Percentiles rank a stretch among this genome's conserved stretches.
Conservation (phyloP, 2,797 vertebrate species). For the Dallia pectoralis region DNA sequence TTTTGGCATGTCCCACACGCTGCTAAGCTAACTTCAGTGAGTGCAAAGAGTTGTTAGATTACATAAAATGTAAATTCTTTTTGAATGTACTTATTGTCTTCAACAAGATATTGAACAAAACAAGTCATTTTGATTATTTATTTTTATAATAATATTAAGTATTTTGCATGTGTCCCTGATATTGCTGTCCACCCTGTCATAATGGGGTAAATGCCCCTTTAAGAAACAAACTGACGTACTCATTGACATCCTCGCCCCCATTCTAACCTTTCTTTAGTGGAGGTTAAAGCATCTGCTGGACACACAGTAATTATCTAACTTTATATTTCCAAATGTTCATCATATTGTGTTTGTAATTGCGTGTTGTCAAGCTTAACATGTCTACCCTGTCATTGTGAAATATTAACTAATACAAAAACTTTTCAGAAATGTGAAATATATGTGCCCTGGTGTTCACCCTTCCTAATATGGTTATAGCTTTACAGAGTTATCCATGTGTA, state of each 20-base stretch:
- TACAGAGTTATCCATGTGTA: too few relatives aligned
- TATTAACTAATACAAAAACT: too few relatives aligned
- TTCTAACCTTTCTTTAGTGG: too few relatives aligned
- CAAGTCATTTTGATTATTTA: background rate
- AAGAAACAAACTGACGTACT: background rate
- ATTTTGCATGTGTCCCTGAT: constrained; percentile 22
- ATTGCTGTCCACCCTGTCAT: constrained; percentile 27
- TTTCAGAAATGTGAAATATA: too few relatives aligned
- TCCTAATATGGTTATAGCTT: too few relatives aligned
- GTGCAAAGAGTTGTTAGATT: constrained; percentile 3
- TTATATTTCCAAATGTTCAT: constrained; percentile 11
- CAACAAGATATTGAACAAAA: constrained; percentile 21
- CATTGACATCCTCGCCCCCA: background rate
- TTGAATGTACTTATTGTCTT: background rate
- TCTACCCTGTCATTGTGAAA: too few relatives aligned
- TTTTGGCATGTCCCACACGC: constrained; percentile 28
- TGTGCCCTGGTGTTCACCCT: too few relatives aligned
- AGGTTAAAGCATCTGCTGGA: background rate
- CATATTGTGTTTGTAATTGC: constrained; percentile 5
- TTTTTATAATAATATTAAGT: constrained; percentile 17
- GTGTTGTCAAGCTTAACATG: constrained; percentile 17
- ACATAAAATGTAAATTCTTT: too few relatives aligned
- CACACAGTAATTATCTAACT: constrained; percentile 1
- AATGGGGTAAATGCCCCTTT: constrained; percentile 15
- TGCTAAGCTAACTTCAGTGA: constrained; percentile 22